Base-by-base conservation (phyloP, 2,797 vertebrate species). In the Gallinago stenura region DNA sequence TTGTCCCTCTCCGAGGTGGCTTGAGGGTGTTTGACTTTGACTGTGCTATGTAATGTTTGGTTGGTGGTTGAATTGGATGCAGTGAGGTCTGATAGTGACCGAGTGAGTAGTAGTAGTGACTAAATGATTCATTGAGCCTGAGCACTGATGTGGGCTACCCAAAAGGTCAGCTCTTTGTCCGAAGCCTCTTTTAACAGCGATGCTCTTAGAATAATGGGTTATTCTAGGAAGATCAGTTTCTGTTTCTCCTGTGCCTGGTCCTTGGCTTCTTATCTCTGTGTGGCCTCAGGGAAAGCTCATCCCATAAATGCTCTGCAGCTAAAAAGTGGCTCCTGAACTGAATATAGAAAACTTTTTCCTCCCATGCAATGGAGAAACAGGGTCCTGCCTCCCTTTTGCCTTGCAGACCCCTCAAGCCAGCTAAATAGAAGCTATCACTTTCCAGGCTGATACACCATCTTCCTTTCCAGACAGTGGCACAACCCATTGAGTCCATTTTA, bases 181-280 rank as follows among this genome's bases (percentile, higher is more conserved):
- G 61, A 41, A 78, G 31, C 28, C 28, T 71, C 48, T 72, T 72
- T 45, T 62, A 35, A 68, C 39, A 78, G 31, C 31, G 28, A 15
- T 0, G 0, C 6, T 58, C 33, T 58, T 35, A 24, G 57, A 25
- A 3, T 41, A 58, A 35, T 16, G 58, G 60, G n/a, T 15, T 85
- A 89, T 95, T 94, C 78, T 91, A 65, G 39, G 41, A 71, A 78
- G 37, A 60, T 45, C 54, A 53, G 25, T 24, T 57, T 81, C 33
- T 84, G 15, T 66, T 93, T 86, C 50, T 90, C 24, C 35, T 64
- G 5, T 48, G 41, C 28, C 93, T 83, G 20, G 9, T 87, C 39
- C 19, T 71, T 77, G 26, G 6, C 19, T 91, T 71, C 5, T 2
- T 91, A 45, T 60, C 31, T 68, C 65, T 48, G 12, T 37, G 48